These are phyloP conservation scores for Rissa tridactyla DNA, from an alignment of 2,113 vertebrate genomes.

Conservation along the genomic window DNA sequence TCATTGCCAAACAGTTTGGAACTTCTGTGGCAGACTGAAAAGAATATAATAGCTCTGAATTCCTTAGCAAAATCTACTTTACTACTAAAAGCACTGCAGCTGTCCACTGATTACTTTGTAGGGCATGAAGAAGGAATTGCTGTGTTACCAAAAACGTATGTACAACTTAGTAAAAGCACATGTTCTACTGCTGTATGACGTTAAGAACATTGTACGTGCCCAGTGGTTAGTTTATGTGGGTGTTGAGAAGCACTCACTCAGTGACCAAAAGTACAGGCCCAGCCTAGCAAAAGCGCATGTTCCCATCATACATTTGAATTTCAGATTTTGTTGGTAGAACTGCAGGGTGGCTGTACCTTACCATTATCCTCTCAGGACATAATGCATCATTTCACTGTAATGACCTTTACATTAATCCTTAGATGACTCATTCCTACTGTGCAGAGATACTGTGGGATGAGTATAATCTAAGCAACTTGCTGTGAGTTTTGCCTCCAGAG, in stretches of 20 bases:
- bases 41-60: background rate
- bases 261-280: background rate
- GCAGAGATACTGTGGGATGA: background rate
- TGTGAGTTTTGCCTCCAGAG: background rate
- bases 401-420: background rate
- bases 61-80: background rate
- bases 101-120: background rate
- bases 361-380: background rate
- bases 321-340: background rate
- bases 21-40: background rate
- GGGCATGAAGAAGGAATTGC: background rate
- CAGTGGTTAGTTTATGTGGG: background rate
- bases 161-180: background rate
- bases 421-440: background rate
- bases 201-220: background rate
- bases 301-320: background rate
- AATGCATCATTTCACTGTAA: background rate
- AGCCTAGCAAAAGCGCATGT: background rate
- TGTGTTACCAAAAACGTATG: background rate
- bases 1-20: background rate
- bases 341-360: background rate
- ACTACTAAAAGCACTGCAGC: background rate
- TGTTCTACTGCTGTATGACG: background rate
- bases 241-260: background rate
- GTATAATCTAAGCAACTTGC: background rate